Evolutionary conservation across 2,113 vertebrate genomes (phyloP).

Genomic region (Bos javanicus): DNA sequence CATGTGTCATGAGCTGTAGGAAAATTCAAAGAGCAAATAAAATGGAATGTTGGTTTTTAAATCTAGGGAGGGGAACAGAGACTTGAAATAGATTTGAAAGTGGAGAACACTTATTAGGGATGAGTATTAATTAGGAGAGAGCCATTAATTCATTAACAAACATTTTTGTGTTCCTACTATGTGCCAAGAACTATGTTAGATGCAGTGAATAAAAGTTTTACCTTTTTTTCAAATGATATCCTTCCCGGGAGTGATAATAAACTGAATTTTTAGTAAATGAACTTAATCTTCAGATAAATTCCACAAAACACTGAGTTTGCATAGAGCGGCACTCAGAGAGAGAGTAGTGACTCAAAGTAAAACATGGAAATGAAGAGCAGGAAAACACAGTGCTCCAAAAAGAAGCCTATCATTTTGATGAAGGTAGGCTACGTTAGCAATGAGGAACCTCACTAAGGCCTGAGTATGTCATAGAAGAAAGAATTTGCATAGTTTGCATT

Average conservation of each 20-base stretch:
- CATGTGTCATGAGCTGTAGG: accelerated
- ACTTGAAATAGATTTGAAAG: background rate
- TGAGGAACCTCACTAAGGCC: background rate
- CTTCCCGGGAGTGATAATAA: background rate
- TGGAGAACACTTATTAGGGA: background rate
- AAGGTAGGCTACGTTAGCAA: background rate
- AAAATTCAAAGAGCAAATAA: background rate
- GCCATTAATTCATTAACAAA: background rate
- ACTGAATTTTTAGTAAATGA: background rate
- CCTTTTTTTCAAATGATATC: background rate
- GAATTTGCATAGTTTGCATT: background rate
- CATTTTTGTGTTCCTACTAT: background rate
- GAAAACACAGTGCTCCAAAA: background rate
- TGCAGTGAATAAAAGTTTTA: background rate
- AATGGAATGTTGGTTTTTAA: background rate
- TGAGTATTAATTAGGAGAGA: background rate
- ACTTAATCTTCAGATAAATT: background rate
- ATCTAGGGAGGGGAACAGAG: background rate
- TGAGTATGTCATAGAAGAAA: background rate
- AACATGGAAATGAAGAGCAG: background rate
- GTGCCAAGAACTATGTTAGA: background rate
- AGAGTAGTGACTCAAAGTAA: background rate
- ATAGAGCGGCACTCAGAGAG: background rate
- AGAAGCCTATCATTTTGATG: background rate
- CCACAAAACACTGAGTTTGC: background rate